phyloP scores from a whole-genome alignment of 2,797 vertebrate genomes.

The Hyperoplus immaculatus region DNA sequence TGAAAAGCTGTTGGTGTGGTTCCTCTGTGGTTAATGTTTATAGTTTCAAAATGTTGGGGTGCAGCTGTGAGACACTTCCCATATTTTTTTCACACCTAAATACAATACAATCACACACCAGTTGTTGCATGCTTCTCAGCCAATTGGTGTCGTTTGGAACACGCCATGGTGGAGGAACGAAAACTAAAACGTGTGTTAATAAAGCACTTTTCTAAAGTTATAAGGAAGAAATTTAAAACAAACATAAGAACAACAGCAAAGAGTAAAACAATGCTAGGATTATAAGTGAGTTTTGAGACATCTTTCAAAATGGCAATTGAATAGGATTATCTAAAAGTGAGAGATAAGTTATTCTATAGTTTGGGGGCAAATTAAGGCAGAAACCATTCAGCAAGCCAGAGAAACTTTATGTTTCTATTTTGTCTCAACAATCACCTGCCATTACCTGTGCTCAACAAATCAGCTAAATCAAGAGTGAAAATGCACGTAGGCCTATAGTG shows the following conservation, averaged over 20 bases:
- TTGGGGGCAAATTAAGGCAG: not conserved
- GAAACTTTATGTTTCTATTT: not conserved
- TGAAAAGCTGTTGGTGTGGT: not conserved
- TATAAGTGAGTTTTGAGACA: too few species aligned
- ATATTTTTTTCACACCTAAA: not conserved
- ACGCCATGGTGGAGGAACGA: too few species aligned
- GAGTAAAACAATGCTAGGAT: not conserved
- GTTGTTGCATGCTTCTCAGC: not conserved
- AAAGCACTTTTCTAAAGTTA: not conserved
- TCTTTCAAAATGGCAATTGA: too few species aligned
- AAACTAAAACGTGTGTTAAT: not conserved
- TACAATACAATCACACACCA: too few species aligned
- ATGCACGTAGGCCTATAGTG: too few species aligned
- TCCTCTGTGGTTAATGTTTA: too few species aligned
- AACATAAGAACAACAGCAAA: not conserved
- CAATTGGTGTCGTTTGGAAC: not conserved
- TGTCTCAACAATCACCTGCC: too few species aligned
- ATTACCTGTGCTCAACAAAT: too few species aligned
- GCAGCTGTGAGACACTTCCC: not conserved
- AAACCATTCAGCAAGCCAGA: not conserved
- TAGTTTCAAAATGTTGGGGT: not conserved
- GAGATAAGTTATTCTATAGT: not conserved
- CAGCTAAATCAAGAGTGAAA: too few species aligned
- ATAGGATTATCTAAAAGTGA: not conserved
- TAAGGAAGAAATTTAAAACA: not conserved